Percentiles rank a stretch among this genome's conserved stretches.
Evolutionary conservation across 2,797 vertebrate species (phyloP).

Genomic region (Sebastes kiyomatsui): DNA sequence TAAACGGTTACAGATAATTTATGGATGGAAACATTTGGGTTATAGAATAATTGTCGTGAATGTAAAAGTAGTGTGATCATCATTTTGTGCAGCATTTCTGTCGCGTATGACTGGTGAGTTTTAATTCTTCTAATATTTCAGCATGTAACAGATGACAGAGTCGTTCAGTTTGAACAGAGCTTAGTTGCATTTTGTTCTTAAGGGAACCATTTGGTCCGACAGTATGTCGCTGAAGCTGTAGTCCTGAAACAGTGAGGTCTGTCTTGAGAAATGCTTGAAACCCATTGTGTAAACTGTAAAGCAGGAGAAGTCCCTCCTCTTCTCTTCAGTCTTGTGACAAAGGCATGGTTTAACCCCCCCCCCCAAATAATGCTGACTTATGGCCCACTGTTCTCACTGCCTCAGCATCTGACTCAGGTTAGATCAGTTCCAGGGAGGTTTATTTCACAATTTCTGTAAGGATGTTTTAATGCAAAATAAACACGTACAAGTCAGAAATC

Average conservation of each 20-base stretch:
- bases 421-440: not conserved
- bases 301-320: not conserved
- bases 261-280: not conserved
- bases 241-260: not conserved
- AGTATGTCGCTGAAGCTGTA: not conserved
- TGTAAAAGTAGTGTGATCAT: not conserved
- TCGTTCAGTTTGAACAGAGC: not conserved
- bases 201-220: not conserved
- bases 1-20: too few species aligned
- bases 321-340: conserved; percentile 23
- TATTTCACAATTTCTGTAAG: not conserved
- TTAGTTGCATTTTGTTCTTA: not conserved
- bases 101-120: not conserved
- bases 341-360: conserved; percentile 22
- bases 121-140: not conserved
- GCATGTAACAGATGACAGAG: not conserved
- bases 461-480: not conserved
- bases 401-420: not conserved
- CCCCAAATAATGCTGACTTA: conserved; percentile 4
- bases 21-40: too few species aligned
- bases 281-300: not conserved
- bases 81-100: not conserved
- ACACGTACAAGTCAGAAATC: too few species aligned
- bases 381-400: not conserved
- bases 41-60: not conserved